Evolutionary conservation across 2,113 vertebrate species (phyloP), one percentile per base, ranked within the genome.

Genomic region (Mus spicilegus): DNA sequence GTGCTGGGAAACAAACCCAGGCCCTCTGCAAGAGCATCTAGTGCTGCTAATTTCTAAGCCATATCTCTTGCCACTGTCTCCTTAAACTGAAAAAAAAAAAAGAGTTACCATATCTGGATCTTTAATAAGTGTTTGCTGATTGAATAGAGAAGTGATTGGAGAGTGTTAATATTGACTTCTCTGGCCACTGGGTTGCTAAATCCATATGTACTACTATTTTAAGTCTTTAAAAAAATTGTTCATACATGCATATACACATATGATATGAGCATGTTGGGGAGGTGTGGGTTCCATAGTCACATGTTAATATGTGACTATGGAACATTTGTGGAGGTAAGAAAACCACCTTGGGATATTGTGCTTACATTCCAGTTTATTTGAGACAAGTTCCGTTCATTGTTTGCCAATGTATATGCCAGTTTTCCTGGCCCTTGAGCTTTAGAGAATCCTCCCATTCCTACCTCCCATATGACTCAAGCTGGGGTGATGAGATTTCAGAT

Each of bases 51-150:
- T n/a, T 24, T 39, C 36, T 26, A 26, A 61, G 54, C 12, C 56
- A 61, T 61, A 28, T 82, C 56, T 63, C n/a, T 3, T 28, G 36
- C 56, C 63, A 39, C 61, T 36, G 72, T 49, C 0, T 78, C 92
- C 46, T 36, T 17, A 22, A 93, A 51, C 24, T 63, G 33, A 70
- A 39, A 80, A 81, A 75, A n/a, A 70, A 39, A 80, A 81, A 39
- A 65, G 58, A 70, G 70, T 75, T 24, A 63, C 51, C 63, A 10
- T 69, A 54, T 24, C 8, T 65, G 0, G 94, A 30, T 5, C 54
- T 56, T 87, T 24, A 58, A 90, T 90, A 92, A 85, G 39, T 80
- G 28, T 28, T 78, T 56, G 16, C n/a, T 94, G 76, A 86, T 56
- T 86, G 13, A 87, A 49, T 54, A 7, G 89, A 73, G 56, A 28